Evolutionary conservation across 2,797 vertebrate species (phyloP), one percentile per base, ranked within the genome.

Genomic region (Eulemur albifrons): DNA sequence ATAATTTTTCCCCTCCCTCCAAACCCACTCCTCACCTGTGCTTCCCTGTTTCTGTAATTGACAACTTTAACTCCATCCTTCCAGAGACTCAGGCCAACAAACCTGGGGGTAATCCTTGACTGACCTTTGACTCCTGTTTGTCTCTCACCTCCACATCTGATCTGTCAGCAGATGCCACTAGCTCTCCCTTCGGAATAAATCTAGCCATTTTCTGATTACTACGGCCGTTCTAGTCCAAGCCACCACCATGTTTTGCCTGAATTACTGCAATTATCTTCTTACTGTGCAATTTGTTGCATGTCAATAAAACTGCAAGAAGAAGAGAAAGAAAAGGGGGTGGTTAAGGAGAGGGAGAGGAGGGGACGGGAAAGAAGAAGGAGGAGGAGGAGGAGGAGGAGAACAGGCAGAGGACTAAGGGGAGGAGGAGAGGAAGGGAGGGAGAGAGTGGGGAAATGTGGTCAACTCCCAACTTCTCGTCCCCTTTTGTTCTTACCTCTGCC

Each of bases 311-410:
- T 25, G 1, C 45, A 50, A n/a, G 18, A n/a, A 12, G n/a, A 17
- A 35, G 23, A 45, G 3, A 35, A 45, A 40, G 35, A 27, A 5
- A 8, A 20, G 21, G 25, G 20, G 14, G 21, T 4, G 15, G 9
- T 35, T 25, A 3, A 45, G 23, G 38, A 18, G 43, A 38, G 4
- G 14, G 4, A 9, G 3, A 9, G 4, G 15, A 75, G 72, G 15
- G 43, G 45, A 35, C 2, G 9, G 7, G 5, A 23, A 21, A n/a
- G 50, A 52, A 4, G 4, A 13, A 8, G 1, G 1, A 40, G 7
- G 38, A 8, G 1, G 3, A 40, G 7, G 38, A 32, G 12, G 14
- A 17, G 17, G 20, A 69, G 20, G n/a, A 38, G 65, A 8, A 11
- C 50, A 18, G 50, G 50, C 50, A 52, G 50, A 52, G 50, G 50